Evolutionary conservation across 2,113 vertebrate genomes (phyloP).

Genomic region (Narcine bancroftii): DNA sequence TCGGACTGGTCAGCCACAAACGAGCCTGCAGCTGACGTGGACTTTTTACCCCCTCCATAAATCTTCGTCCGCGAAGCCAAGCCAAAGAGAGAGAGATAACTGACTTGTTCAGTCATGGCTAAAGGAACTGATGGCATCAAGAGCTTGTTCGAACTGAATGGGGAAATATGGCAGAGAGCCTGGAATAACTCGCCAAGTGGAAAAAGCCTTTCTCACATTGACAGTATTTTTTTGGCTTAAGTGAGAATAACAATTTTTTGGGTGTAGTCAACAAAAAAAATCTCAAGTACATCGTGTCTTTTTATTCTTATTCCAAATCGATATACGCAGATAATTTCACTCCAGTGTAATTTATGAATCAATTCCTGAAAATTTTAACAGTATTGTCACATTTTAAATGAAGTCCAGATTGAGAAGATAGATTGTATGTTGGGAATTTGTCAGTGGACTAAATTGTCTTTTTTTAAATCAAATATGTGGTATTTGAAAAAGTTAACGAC

Average conservation of each 20-base stretch:
- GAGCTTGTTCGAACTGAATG: constrained; percentile 15
- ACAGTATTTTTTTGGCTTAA: not conserved
- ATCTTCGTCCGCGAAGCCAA: no score
- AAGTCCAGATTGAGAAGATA: not conserved
- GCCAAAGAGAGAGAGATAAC: no score
- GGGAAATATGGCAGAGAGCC: not conserved
- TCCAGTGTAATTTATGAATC: not conserved
- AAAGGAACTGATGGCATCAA: constrained; percentile 5
- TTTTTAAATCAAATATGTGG: not conserved
- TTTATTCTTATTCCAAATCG: not conserved
- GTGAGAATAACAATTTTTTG: not conserved
- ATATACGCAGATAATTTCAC: not conserved
- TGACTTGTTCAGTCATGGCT: constrained; percentile 20
- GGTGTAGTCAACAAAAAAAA: not conserved
- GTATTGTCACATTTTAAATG: not conserved
- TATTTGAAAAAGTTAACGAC: not conserved
- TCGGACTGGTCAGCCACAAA: no score
- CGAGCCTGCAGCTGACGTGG: no score
- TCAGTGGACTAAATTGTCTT: not conserved
- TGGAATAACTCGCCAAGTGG: not conserved
- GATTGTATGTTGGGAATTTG: not conserved
- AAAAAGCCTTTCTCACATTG: constrained; percentile 20
- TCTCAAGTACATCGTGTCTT: not conserved
- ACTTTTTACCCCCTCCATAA: no score
- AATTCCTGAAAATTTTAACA: not conserved